Conservation (phyloP, 2,113 vertebrate genomes). For the Vulpes ferrilata region DNA sequence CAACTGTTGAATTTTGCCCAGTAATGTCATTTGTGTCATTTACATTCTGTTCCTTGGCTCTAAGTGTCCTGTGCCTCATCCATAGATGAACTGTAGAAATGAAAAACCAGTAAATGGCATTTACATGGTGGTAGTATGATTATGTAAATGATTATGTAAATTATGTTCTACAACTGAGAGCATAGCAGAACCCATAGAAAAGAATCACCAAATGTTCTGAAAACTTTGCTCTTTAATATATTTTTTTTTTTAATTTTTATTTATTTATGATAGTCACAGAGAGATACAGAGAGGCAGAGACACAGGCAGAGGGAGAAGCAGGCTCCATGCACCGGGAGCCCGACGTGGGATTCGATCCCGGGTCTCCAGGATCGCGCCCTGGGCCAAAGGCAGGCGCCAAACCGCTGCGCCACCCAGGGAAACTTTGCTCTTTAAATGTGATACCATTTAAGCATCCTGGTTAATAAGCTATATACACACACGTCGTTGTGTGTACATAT, state of each 20-base stretch:
- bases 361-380: too few species aligned
- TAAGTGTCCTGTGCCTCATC: not conserved
- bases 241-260: too few species aligned
- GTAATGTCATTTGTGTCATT: not conserved
- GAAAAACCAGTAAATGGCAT: slow-evolving; percentile 25
- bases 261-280: too few species aligned
- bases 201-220: not conserved
- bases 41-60: not conserved
- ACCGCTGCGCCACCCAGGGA: too few species aligned
- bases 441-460: not conserved
- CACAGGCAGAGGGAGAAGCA: too few species aligned
- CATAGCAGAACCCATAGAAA: not conserved
- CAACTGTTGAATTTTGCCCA: slow-evolving; percentile 1
- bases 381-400: too few species aligned
- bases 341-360: too few species aligned
- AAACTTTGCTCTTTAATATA: slow-evolving; percentile 16
- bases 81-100: slow-evolving; percentile 35
- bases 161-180: not conserved
- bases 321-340: too few species aligned
- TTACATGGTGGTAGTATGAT: not conserved
- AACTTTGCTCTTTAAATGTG: not conserved
- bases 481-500: not conserved
- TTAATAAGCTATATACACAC: not conserved
- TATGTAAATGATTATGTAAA: slow-evolving; percentile 14
- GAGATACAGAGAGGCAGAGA: too few species aligned